phyloP scores from a whole-genome alignment of 2,888 invertebrate genomes.

The Dryocosmus kuriphilus region DNA sequence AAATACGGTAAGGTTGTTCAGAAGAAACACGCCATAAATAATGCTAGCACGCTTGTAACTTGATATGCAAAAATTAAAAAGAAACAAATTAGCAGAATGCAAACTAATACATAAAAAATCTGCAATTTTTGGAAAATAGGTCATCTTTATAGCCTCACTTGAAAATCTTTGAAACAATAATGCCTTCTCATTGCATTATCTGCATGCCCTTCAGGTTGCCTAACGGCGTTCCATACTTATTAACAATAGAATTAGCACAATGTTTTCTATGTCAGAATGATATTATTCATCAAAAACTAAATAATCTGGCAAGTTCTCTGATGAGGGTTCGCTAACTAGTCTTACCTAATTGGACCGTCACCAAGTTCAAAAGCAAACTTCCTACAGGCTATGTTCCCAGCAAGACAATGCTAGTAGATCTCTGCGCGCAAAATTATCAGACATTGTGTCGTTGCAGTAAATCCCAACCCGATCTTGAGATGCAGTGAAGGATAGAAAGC shows the following conservation, averaged over 20 bases:
- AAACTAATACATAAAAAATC: not conserved
- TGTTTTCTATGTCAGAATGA: slow-evolving; percentile 28
- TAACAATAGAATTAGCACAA: not conserved
- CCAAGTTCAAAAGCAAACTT: slow-evolving; percentile 36
- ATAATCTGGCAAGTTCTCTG: slow-evolving; percentile 35
- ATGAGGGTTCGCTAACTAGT: slow-evolving; percentile 28
- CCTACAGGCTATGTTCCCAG: slow-evolving; percentile 24
- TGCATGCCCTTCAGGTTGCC: not conserved
- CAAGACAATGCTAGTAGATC: slow-evolving; percentile 49
- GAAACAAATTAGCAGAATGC: too few relatives aligned
- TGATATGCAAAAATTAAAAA: too few relatives aligned
- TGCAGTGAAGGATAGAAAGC: slow-evolving; percentile 41
- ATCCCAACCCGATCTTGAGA: slow-evolving; percentile 51
- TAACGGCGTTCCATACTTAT: not conserved
- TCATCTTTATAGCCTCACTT: not conserved
- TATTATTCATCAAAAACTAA: slow-evolving; percentile 22
- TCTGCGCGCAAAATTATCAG: slow-evolving; percentile 61
- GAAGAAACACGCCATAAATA: too few relatives aligned
- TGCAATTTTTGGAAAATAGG: not conserved
- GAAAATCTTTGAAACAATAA: not conserved
- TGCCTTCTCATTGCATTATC: not conserved
- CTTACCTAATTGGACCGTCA: slow-evolving; percentile 29
- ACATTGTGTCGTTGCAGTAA: slow-evolving; percentile 56
- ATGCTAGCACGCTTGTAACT: too few relatives aligned
- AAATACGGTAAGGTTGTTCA: too few relatives aligned